These are phyloP conservation scores for Chelonus formosanus DNA, from an alignment of 2,888 invertebrate genomes.

Conservation along the genomic window DNA sequence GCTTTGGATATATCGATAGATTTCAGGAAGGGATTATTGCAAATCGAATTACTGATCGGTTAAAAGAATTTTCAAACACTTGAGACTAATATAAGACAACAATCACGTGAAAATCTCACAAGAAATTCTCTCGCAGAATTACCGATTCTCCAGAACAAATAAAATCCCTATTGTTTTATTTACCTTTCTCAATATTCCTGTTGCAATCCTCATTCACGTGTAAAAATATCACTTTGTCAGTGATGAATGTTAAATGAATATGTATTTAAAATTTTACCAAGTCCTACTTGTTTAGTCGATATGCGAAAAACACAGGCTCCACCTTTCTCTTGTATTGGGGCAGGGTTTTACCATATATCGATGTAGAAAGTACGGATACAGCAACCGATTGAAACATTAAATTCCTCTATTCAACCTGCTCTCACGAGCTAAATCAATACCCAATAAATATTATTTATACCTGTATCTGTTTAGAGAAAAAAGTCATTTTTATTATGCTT, in stretches of 20 bases:
- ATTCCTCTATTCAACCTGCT: conserved; percentile 14
- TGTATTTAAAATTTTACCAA: neutral
- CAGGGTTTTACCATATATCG: conserved; percentile 9
- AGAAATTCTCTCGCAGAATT: conserved; percentile 5
- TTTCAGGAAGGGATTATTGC: conserved; percentile 33
- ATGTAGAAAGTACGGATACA: conserved; percentile 16
- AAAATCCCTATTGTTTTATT: neutral
- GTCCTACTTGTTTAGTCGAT: conserved; percentile 10
- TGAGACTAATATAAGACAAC: neutral
- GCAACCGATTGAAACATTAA: conserved; percentile 18
- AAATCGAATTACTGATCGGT: conserved; percentile 1
- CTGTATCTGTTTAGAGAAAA: too few species aligned
- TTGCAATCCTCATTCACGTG: conserved; percentile 18
- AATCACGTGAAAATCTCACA: conserved; percentile 14
- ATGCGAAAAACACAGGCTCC: conserved; percentile 11
- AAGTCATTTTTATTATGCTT: too few species aligned
- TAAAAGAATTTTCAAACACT: too few species aligned
- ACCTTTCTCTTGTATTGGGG: conserved; percentile 24
- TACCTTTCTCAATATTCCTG: conserved; percentile 25
- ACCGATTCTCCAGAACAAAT: conserved; percentile 12
- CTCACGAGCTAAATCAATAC: conserved; percentile 9
- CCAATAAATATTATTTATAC: too few species aligned
- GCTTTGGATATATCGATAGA: conserved; percentile 1
- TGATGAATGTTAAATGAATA: conserved; percentile 17
- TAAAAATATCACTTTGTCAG: conserved; percentile 22